Base-by-base conservation (phyloP, 2,888 invertebrate species). In the Eurytoma californica region DNA sequence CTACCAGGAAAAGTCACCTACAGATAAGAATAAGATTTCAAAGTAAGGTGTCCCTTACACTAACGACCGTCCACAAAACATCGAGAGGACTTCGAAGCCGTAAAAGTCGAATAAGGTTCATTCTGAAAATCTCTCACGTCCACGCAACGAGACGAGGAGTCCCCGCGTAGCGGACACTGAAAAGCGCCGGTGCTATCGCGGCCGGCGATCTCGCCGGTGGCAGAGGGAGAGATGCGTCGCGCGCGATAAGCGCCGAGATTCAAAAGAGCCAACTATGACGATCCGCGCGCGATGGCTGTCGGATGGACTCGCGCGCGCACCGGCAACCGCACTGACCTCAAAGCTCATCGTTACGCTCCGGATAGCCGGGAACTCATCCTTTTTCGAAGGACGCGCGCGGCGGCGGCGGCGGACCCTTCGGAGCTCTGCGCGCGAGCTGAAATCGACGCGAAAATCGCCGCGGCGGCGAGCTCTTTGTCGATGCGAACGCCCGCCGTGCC, bases 321-420 rank as follows among this genome's bases (percentile, higher is more conserved):
- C 53, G 67, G 53, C 69, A 51, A 77, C 81, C 72, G 80, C 76
- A 72, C 69, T 77, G 83, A 84, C 82, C 84, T 85, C 82, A 80
- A 81, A 78, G 76, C 72, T 61, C 72, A 67, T 74, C 80, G 73
- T 82, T 80, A 78, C 75, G 77, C 79, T 82, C 74, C 74, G 77
- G 74, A 81, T 81, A 67, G 67, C 58, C 55, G 78, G 57, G 70
- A 74, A 82, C 77, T 80, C 77, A 74, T 74, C 69, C 57, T 30
- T 30, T 74, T 53, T 58, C 18, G 16, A 69, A 65, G 74, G 73
- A 73, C 73, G 80, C 81, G 80, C 70, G 68, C 39, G 49, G 60
- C 30, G 55, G 68, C 49, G 68, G 57, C 18, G 28, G 57, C 61
- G 39, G 61, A n/a, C 18, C 20, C 20, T 12, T 20, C 60, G 53